These are phyloP conservation scores for Empidonax alnorum DNA, from an alignment of 2,113 vertebrate genomes.

Conservation along the genomic window DNA sequence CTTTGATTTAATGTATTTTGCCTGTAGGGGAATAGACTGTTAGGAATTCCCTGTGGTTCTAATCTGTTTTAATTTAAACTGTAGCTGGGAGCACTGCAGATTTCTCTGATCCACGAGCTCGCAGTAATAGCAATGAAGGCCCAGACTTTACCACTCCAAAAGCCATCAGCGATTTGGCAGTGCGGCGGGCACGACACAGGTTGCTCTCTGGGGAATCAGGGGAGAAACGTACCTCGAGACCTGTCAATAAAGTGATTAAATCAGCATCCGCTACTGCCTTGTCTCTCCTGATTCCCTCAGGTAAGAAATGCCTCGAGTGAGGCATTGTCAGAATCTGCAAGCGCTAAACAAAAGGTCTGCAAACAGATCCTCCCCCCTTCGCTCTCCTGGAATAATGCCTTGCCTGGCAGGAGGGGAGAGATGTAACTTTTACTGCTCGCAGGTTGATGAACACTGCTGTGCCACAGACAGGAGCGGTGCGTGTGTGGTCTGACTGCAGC, in stretches of 20 bases:
- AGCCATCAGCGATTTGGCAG: conserved; percentile 95
- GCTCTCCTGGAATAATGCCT: background rate
- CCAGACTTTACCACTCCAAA: conserved; percentile 85
- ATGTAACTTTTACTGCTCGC: background rate
- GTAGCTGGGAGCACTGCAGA: conserved; percentile 84
- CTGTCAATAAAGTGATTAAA: conserved; percentile 98
- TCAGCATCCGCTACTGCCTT: conserved; percentile 94
- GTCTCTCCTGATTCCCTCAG: conserved; percentile 95
- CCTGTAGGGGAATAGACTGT: conserved; percentile 66
- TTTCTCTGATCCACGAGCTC: conserved; percentile 75
- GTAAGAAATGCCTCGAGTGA: conserved; percentile 73
- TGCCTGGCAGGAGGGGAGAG: conserved; percentile 23
- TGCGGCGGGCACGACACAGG: conserved; percentile 90
- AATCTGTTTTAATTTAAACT: conserved; percentile 72
- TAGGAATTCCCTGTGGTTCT: conserved; percentile 72
- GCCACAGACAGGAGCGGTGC: background rate
- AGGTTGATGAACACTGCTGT: background rate
- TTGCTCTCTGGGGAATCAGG: conserved; percentile 90
- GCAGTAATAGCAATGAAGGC: conserved; percentile 64
- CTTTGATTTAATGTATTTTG: conserved; percentile 70
- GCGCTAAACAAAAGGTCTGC: conserved; percentile 36
- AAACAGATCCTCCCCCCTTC: conserved; percentile 5
- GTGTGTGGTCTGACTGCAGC: conserved; percentile 31
- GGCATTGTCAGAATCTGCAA: conserved; percentile 46
- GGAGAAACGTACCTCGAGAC: conserved; percentile 87